Conservation (phyloP, 2,113 vertebrate species). For the Callocephalon fimbriatum region DNA sequence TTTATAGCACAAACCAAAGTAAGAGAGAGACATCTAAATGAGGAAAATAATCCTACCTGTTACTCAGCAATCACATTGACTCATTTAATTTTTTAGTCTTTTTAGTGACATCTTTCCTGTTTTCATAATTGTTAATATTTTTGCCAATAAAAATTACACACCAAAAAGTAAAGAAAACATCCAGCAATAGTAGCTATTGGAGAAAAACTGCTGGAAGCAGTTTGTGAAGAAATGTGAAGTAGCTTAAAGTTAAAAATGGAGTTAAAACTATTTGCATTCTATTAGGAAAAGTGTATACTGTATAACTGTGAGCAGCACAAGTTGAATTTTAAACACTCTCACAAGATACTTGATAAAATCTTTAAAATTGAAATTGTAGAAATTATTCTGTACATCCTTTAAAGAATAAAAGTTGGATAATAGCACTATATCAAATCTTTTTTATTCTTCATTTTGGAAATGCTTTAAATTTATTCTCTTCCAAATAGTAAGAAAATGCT, state of each 20-base stretch:
- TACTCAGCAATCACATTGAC: background rate
- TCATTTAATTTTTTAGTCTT: background rate
- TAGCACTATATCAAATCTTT: fast-evolving
- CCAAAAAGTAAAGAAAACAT: background rate
- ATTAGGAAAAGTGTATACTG: background rate
- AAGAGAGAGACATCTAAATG: background rate
- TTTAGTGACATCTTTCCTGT: background rate
- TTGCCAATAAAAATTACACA: background rate
- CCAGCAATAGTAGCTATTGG: background rate
- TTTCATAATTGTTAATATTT: background rate
- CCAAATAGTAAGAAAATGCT: background rate
- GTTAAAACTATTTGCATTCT: background rate
- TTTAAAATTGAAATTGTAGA: background rate
- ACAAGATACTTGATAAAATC: background rate
- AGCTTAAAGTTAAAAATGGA: background rate
- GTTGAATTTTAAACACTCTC: background rate
- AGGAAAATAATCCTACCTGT: background rate
- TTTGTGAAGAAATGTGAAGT: background rate
- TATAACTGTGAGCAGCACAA: background rate
- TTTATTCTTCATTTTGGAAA: background rate
- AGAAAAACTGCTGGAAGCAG: background rate
- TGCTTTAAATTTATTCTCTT: background rate
- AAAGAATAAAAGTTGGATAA: background rate
- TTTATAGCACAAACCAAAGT: background rate
- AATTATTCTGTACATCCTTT: background rate